Percentiles rank a stretch among this genome's conserved stretches.
These are phyloP conservation scores for Pseudoatta argentina DNA, from an alignment of 1,140 invertebrate genomes.

Conservation along the genomic window DNA sequence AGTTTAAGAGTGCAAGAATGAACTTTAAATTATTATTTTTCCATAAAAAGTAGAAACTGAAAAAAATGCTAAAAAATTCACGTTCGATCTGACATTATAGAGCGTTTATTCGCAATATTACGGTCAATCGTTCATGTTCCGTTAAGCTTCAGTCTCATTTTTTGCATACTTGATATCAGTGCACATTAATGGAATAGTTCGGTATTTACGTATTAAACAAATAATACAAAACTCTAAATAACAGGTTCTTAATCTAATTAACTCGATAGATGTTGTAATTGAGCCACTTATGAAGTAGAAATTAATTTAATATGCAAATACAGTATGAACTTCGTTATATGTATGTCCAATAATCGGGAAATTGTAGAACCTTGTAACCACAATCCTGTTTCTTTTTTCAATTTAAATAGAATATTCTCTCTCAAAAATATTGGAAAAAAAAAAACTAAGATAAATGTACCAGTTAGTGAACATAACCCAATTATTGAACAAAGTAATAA, in stretches of 20 bases:
- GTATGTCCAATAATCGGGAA: background rate
- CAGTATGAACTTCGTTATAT: background rate
- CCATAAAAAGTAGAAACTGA: background rate
- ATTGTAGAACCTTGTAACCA: background rate
- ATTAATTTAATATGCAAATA: background rate
- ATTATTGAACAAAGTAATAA: no score
- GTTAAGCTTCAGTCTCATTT: slow-evolving; percentile 24
- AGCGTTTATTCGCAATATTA: background rate
- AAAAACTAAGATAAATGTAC: background rate
- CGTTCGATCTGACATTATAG: background rate
- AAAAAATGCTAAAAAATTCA: background rate
- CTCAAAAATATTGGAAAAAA: background rate
- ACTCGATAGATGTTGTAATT: background rate
- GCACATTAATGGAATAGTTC: slow-evolving; percentile 29
- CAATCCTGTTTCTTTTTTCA: background rate
- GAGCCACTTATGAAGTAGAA: background rate
- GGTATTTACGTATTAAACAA: background rate
- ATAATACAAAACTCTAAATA: background rate
- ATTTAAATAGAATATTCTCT: background rate
- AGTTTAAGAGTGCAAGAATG: background rate
- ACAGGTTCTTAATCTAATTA: background rate
- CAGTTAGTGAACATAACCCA: no score
- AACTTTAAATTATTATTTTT: background rate
- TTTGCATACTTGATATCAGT: background rate
- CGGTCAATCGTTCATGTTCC: slow-evolving; percentile 20